These are phyloP conservation scores for Actenoides hombroni DNA, from an alignment of 2,113 vertebrate species.

Conservation along the genomic window DNA sequence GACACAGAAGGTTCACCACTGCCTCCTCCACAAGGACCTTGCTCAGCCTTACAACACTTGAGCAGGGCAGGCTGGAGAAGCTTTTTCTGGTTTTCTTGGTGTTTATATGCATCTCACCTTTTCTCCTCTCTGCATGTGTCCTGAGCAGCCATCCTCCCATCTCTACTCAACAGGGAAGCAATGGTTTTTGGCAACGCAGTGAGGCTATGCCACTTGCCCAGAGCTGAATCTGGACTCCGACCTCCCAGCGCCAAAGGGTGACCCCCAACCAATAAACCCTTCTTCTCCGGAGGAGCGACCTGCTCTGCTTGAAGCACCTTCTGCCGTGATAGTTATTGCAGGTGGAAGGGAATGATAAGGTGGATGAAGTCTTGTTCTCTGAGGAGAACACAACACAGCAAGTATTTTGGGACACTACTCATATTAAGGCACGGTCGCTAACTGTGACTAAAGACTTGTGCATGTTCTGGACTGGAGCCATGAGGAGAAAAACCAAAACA, in stretches of 20 bases:
- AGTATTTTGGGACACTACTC: background rate
- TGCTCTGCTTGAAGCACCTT: background rate
- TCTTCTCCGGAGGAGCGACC: background rate
- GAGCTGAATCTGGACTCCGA: background rate
- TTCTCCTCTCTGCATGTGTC: background rate
- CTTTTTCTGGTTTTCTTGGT: background rate
- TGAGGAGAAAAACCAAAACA: background rate
- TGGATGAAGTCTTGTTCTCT: background rate
- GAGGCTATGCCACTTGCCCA: background rate
- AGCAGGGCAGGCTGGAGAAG: background rate
- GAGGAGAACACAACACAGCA: background rate
- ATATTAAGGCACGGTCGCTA: background rate
- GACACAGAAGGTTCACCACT: too few species aligned
- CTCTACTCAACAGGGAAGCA: rapidly evolving
- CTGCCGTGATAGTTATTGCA: background rate
- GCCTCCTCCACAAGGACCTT: background rate
- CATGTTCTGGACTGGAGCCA: background rate
- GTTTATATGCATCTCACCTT: background rate
- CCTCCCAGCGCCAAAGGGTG: background rate
- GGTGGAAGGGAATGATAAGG: too few species aligned
- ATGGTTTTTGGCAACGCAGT: background rate
- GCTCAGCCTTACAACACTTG: background rate
- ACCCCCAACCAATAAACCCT: background rate
- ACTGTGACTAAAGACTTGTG: background rate
- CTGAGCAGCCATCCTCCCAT: background rate